These are phyloP conservation scores for Acrossocheilus wenchowensis DNA, from an alignment of 2,797 vertebrate species.

Conservation along the genomic window DNA sequence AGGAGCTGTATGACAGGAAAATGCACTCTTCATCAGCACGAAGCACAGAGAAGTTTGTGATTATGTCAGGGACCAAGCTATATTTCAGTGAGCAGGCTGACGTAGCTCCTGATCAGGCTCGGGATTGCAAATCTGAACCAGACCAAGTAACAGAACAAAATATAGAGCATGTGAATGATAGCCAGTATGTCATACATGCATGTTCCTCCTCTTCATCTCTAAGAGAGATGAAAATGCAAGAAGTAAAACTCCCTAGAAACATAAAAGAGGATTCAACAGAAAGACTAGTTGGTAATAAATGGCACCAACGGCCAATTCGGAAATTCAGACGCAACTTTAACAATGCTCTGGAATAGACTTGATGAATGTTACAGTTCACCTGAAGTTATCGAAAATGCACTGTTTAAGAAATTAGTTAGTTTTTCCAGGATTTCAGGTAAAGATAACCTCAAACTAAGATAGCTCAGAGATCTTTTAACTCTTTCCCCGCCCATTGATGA, in stretches of 20 bases:
- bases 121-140: too few species aligned
- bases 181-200: neutral
- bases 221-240: neutral
- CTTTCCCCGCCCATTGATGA: too few species aligned
- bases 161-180: too few species aligned
- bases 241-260: neutral
- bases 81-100: neutral
- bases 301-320: neutral
- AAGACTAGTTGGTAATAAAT: neutral
- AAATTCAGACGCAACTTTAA: neutral
- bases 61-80: neutral
- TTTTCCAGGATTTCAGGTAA: neutral
- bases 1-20: slow-evolving; percentile 45
- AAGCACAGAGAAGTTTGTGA: neutral
- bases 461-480: too few species aligned
- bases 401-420: neutral
- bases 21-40: slow-evolving; percentile 42
- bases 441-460: neutral
- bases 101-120: too few species aligned
- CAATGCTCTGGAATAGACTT: neutral
- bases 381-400: too few species aligned
- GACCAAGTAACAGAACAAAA: too few species aligned
- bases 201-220: neutral
- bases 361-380: neutral
- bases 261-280: neutral